Evolutionary conservation across 2,113 vertebrate species (phyloP), one percentile per base, ranked within the genome.

Genomic region (Octodon degus): DNA sequence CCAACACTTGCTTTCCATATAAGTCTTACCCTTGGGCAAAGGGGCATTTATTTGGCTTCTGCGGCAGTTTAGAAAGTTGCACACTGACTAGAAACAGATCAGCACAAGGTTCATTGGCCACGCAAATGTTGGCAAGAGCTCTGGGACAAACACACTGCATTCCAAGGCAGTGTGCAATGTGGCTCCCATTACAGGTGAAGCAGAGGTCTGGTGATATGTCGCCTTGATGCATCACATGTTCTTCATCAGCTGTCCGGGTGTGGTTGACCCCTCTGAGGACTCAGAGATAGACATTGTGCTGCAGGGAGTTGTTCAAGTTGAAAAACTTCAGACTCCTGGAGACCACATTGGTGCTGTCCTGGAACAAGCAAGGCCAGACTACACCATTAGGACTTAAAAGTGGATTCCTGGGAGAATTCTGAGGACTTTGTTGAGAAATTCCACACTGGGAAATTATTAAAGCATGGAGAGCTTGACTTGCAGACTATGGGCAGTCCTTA

Each of bases 201-300:
- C 99, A 30, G 99, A 99, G 99, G 99, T 99, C 89, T 99, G 99
- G 99, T 99, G 99, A 10, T 99, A 99, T 96, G 99, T 99, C 85
- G 99, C 99, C 32, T 89, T 99, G 97, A 99, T 99, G 99, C 98
- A 99, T 10, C 98, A 99, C n/a, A 99, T 99, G 96, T 99, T 99
- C 93, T 99, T 99, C 91, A 99, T 99, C 0, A 99, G 99, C 98
- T 99, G 99, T 90, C 99, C 99, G 0, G 99, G 99, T 2, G 99
- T 99, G 7, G 99, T 99, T 72, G 99, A 99, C 97, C 99, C 99
- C 0, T 99, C 99, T 19, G 99, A 99, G 79, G 99, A 99, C 98
- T 99, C 99, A 0, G 99, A 99, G 97, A 99, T 97, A 99, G 97
- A 99, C 97, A 99, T 99, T 9, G 99, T 99, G 67, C 98, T 99